Percentiles rank a stretch among this genome's conserved stretches.
Evolutionary conservation across 1,140 invertebrate species (phyloP).

Genomic region (Philopotamus ludificatus): DNA sequence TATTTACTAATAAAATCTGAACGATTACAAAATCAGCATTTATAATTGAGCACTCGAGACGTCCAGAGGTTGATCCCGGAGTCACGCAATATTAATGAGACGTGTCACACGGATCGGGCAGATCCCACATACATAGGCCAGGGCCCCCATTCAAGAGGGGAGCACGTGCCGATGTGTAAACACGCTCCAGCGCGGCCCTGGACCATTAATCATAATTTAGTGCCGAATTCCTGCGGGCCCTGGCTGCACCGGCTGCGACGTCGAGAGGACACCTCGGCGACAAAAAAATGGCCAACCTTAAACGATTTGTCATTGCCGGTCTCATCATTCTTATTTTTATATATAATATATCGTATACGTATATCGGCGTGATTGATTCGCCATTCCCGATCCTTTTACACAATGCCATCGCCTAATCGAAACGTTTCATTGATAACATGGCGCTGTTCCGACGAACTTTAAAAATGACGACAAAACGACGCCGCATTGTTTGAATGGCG

Average conservation of each 20-base stretch:
- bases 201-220: constrained; percentile 9
- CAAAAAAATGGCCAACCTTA: constrained; percentile 3
- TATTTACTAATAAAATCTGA: no score
- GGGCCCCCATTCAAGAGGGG: no score
- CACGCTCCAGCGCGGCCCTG: not conserved
- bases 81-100: no score
- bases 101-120: no score
- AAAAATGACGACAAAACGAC: no score
- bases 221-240: not conserved
- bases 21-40: not conserved
- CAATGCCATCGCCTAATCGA: no score
- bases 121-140: no score
- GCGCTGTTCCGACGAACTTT: no score
- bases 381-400: not conserved
- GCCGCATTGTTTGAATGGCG: no score
- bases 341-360: constrained; percentile 12
- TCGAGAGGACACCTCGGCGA: not conserved
- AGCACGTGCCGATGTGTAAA: not conserved
- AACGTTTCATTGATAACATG: no score
- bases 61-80: no score
- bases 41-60: not conserved
- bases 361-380: constrained; percentile 21
- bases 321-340: constrained; percentile 19
- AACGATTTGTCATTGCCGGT: constrained; percentile 25
- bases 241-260: not conserved